A percentile compares a stretch with the other conserved stretches of the same genome.
These are phyloP conservation scores for Cryptophagus acutangulus DNA, from an alignment of 2,888 invertebrate species.

Conservation along the genomic window DNA sequence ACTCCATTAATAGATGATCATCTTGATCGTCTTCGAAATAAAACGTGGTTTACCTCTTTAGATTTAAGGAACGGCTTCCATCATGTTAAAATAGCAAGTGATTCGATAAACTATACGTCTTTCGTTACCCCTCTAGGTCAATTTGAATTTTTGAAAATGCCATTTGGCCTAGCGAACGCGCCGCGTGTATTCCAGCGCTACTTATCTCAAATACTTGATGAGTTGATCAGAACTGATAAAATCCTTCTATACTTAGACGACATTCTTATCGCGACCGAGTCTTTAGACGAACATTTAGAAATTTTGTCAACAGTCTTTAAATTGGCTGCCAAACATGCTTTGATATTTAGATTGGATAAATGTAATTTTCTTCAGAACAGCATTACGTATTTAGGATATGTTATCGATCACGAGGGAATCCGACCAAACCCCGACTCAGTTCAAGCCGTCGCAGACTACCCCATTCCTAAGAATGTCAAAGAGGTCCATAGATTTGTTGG, in stretches of 20 bases:
- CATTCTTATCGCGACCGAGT: slow-evolving; percentile 14
- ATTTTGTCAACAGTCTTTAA: slow-evolving; percentile 13
- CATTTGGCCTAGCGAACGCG: too few relatives aligned
- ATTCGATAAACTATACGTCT: too few relatives aligned
- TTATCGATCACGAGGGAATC: not conserved
- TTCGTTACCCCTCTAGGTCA: too few relatives aligned
- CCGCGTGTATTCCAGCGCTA: too few relatives aligned
- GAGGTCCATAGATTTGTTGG: slow-evolving; percentile 31
- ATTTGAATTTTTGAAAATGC: too few relatives aligned
- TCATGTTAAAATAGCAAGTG: too few relatives aligned
- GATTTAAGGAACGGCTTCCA: too few relatives aligned
- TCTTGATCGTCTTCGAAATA: too few relatives aligned
- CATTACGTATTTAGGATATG: slow-evolving; percentile 12
- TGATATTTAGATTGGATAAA: slow-evolving; percentile 21
- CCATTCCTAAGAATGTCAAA: slow-evolving; percentile 22
- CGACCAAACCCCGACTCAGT: not conserved
- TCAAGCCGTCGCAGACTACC: slow-evolving; percentile 23
- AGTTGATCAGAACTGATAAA: too few relatives aligned
- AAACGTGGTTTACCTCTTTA: too few relatives aligned
- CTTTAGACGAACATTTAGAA: slow-evolving; percentile 12
- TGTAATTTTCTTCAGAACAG: slow-evolving; percentile 22
- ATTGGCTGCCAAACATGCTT: slow-evolving; percentile 1
- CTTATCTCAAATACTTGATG: too few relatives aligned
- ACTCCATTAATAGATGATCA: too few relatives aligned
- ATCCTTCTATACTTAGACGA: slow-evolving; percentile 17